Evolutionary conservation across 2,797 vertebrate species (phyloP).

Genomic region (Phataginus tetradactyla): DNA sequence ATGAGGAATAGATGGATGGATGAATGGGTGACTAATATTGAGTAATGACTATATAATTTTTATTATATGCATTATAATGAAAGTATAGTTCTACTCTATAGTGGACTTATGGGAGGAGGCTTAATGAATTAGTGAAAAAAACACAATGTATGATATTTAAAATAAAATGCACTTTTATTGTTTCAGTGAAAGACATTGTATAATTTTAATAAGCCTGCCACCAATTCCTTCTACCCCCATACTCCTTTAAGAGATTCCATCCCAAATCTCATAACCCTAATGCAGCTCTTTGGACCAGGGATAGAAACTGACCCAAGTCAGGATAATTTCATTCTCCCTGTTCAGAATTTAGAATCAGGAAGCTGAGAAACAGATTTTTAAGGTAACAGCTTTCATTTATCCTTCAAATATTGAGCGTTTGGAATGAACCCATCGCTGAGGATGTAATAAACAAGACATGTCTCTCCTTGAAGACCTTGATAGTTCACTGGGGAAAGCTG

Average conservation of each 20-base stretch:
- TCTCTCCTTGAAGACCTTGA: conserved; percentile 26
- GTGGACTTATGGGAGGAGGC: neutral
- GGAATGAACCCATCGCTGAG: neutral
- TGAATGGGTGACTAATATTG: neutral
- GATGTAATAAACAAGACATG: neutral
- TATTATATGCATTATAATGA: neutral
- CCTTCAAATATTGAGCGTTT: conserved; percentile 27
- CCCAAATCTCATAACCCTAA: neutral
- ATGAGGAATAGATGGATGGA: neutral
- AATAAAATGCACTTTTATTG: conserved; percentile 12
- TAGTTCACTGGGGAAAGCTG: neutral
- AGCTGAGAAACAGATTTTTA: neutral
- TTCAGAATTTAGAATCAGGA: conserved; percentile 41
- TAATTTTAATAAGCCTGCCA: neutral
- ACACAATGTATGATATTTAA: neutral
- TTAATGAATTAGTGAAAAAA: conserved; percentile 8
- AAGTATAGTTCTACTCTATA: conserved; percentile 21
- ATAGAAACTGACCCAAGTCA: neutral
- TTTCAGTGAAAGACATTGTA: neutral
- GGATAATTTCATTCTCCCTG: neutral
- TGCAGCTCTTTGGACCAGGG: neutral
- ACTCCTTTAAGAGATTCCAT: neutral
- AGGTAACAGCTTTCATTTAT: neutral
- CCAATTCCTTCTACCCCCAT: neutral
- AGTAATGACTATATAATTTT: neutral